Percentiles rank a stretch among this genome's conserved stretches.
These are phyloP conservation scores for Drusus annulatus DNA, from an alignment of 1,140 invertebrate species.

Conservation along the genomic window DNA sequence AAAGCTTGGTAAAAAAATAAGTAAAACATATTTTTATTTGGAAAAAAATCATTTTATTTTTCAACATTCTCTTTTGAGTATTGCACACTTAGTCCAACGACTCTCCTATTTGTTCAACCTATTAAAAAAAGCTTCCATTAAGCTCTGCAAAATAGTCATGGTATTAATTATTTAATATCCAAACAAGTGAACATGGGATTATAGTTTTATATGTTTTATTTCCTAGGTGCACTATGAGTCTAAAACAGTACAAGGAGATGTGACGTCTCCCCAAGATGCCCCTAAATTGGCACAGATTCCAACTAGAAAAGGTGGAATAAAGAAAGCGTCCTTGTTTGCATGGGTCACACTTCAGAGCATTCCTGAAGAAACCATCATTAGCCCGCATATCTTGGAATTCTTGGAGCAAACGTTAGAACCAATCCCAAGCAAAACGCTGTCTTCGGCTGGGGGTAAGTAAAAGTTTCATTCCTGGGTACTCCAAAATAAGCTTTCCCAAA, in stretches of 20 bases:
- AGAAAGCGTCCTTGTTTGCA: conserved; percentile 94
- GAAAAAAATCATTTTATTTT: too few relatives aligned
- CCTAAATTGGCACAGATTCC: conserved; percentile 59
- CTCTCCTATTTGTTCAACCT: too few relatives aligned
- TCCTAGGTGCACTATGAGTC: conserved; percentile 88
- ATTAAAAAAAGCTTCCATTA: too few relatives aligned
- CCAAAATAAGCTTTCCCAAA: too few relatives aligned
- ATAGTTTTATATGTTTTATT: conserved; percentile 14
- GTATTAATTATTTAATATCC: too few relatives aligned
- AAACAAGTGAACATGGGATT: too few relatives aligned
- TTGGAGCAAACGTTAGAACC: conserved; percentile 95
- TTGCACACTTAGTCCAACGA: too few relatives aligned
- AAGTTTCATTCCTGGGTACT: not conserved
- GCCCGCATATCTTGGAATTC: conserved; percentile 95
- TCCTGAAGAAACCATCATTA: conserved; percentile 96
- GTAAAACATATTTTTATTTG: too few relatives aligned
- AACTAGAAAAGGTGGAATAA: conserved; percentile 78
- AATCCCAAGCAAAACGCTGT: conserved; percentile 81
- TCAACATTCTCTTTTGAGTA: too few relatives aligned
- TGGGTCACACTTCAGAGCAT: conserved; percentile 97
- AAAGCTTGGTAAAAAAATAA: too few relatives aligned
- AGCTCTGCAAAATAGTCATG: too few relatives aligned
- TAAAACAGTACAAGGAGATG: conserved; percentile 81
- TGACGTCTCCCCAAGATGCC: conserved; percentile 62
- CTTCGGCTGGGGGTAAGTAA: conserved; percentile 62